phyloP scores from a whole-genome alignment of 2,888 invertebrate species.

The Yponomeuta evonymella region DNA sequence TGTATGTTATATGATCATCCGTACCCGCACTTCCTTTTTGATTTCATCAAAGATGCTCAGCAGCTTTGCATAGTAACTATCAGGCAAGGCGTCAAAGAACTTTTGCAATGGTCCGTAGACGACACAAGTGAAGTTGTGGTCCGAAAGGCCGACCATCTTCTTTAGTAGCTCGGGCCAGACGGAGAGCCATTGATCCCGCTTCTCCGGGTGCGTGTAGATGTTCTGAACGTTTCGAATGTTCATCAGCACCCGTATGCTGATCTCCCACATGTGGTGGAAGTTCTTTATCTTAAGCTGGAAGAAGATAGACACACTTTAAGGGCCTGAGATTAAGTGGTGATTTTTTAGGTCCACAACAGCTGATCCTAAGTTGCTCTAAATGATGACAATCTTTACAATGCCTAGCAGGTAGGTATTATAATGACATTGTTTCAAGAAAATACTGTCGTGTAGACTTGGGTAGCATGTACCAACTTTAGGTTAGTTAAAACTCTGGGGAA shows the following conservation, averaged over 20 bases:
- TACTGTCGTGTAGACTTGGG: too few species aligned
- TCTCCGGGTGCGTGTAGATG: conserved; percentile 79
- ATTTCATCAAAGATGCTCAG: conserved; percentile 72
- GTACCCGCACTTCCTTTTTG: conserved; percentile 77
- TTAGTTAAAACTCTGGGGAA: too few species aligned
- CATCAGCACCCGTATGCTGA: conserved; percentile 75
- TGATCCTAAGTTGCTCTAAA: too few species aligned
- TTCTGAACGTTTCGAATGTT: conserved; percentile 79
- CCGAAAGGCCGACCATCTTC: conserved; percentile 77
- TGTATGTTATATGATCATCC: conserved; percentile 21
- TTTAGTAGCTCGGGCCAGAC: conserved; percentile 80
- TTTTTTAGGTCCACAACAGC: too few species aligned
- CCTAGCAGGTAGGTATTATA: background rate
- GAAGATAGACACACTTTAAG: background rate
- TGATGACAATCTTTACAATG: too few species aligned
- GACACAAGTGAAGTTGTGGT: conserved; percentile 80
- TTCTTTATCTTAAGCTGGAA: conserved; percentile 77
- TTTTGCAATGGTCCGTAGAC: conserved; percentile 78
- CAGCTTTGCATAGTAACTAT: conserved; percentile 71
- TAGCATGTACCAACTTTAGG: too few species aligned
- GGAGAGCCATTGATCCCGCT: conserved; percentile 77
- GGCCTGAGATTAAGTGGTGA: conserved; percentile 11
- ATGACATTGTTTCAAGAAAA: background rate
- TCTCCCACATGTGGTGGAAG: conserved; percentile 79
- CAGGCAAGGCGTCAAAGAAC: conserved; percentile 75